Base-by-base conservation (phyloP, 2,113 vertebrate species). In the Gracilinanus agilis region DNA sequence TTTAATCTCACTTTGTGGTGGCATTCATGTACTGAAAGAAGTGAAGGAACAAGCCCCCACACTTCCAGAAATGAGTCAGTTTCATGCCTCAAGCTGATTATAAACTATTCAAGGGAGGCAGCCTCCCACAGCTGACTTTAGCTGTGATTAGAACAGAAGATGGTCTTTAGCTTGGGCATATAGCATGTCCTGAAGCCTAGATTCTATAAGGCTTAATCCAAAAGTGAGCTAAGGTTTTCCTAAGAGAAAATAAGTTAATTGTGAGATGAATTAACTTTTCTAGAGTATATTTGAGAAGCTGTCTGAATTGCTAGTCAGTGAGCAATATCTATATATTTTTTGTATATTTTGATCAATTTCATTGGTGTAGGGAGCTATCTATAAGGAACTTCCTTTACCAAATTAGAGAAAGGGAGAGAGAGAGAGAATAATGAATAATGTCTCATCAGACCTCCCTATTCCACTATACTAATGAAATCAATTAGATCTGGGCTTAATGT, bases 121-220 rank as follows among this genome's bases (percentile, higher is more conserved):
- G 97, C 98, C 98, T 98, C 98, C 98, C 97, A 98, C 98, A 98
- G 98, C 95, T 98, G 97, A 98, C 96, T 98, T 96, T 97, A 97
- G 97, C 95, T 93, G 95, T 95, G 96, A 97, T 96, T 95, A 95
- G 96, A 96, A 97, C 55, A 96, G 91, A 97, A 88, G 96, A 94
- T 91, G 94, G 96, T 89, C 88, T 1, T 94, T 95, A 54, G 91
- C 90, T 96, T 93, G 94, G 95, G 91, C 89, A 95, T 96, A 96
- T 95, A 91, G 90, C 92, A 88, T 96, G 92, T 90, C 88, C 67
- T 88, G 29, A 92, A 95, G 89, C 8, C 75, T 44, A 44, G 5
- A 90, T 53, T 9, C 44, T 53, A 94, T 91, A 90, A 91, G 95
- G 88, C 83, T 90, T 88, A 21, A 92, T 96, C 90, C 90, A 93